Conservation (phyloP, 2,888 invertebrate species). For the Lasioglossum vierecki region DNA sequence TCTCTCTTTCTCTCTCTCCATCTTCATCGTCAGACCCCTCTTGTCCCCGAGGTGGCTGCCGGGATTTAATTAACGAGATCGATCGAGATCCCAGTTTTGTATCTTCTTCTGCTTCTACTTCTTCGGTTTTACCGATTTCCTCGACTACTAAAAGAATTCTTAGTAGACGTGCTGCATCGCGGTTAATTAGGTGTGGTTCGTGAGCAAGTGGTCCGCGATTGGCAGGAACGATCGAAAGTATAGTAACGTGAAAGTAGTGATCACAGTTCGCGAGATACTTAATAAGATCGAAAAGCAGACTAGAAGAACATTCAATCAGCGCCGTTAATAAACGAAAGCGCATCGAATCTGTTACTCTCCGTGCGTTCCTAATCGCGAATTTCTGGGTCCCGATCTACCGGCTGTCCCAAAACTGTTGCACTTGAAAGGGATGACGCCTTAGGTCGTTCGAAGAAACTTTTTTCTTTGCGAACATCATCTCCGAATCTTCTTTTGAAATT, state of each 20-base stretch:
- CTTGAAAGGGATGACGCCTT: too few relatives aligned
- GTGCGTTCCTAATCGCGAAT: neutral
- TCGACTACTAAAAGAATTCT: neutral
- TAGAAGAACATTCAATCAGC: neutral
- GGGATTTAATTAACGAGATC: slow-evolving; percentile 55
- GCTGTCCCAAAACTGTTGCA: too few relatives aligned
- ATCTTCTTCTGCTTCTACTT: neutral
- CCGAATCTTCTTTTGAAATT: too few relatives aligned
- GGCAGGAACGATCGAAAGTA: neutral
- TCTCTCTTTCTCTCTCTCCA: neutral
- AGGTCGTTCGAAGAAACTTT: too few relatives aligned
- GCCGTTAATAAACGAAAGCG: neutral
- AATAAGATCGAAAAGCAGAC: neutral
- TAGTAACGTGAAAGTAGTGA: neutral
- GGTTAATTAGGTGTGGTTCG: neutral
- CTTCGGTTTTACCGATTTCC: too few relatives aligned
- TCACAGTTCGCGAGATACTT: neutral
- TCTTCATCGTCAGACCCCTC: neutral
- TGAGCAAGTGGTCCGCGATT: neutral
- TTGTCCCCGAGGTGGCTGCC: neutral
- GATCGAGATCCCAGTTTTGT: slow-evolving; percentile 18
- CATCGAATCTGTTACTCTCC: neutral
- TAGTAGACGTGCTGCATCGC: neutral
- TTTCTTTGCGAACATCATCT: too few relatives aligned
- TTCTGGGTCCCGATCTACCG: neutral